Percentiles rank a stretch among this genome's conserved stretches.
phyloP scores from a whole-genome alignment of 2,888 invertebrate genomes.

The Tenthredo mesomela region DNA sequence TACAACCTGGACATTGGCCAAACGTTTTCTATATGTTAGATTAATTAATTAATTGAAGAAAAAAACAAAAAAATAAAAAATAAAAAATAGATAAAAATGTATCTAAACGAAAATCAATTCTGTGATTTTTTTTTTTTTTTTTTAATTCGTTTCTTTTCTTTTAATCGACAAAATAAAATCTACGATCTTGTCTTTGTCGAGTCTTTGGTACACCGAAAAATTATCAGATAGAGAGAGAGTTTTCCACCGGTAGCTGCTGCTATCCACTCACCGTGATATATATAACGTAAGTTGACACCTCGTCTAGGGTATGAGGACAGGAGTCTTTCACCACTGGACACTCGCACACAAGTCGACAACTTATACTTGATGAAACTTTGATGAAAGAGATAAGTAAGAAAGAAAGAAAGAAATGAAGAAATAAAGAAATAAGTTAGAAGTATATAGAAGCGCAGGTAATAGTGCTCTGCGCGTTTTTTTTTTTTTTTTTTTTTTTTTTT shows the following conservation, averaged over 20 bases:
- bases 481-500: not conserved
- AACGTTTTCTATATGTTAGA: not conserved
- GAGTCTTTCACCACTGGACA: slow-evolving; percentile 26
- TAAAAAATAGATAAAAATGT: no score
- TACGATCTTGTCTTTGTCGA: no score
- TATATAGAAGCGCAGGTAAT: not conserved
- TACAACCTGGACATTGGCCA: slow-evolving; percentile 42
- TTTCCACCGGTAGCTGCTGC: not conserved
- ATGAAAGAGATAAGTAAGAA: slow-evolving; percentile 36
- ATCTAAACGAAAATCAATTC: no score
- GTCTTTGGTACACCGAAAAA: no score
- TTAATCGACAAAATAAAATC: no score
- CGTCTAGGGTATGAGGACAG: not conserved
- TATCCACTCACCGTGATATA: not conserved
- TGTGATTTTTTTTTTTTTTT: no score
- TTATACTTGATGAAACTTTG: slow-evolving; percentile 35
- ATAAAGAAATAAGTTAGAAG: not conserved
- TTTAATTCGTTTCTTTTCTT: no score
- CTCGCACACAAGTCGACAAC: not conserved
- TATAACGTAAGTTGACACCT: slow-evolving; percentile 44
- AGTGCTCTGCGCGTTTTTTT: not conserved
- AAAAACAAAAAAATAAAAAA: no score
- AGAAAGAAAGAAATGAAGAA: slow-evolving; percentile 20
- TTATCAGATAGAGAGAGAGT: not conserved
- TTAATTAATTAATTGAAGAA: no score